Evolutionary conservation across 2,797 vertebrate species (phyloP).

Genomic region (Remorina albescens): DNA sequence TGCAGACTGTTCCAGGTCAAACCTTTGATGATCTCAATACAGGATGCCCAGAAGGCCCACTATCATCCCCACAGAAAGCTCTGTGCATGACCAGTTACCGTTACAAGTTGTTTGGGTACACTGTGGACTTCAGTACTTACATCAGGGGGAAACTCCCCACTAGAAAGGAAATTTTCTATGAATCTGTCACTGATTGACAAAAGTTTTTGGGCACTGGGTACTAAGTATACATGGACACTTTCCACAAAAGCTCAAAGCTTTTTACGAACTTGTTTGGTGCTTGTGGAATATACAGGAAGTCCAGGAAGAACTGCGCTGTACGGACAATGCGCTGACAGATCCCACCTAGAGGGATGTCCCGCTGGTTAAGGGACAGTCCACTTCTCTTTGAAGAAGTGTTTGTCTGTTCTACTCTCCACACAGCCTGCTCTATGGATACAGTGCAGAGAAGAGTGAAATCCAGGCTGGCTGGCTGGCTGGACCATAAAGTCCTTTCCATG

Average conservation of each 20-base stretch:
- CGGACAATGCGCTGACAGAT: not conserved
- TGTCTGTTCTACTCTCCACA: not conserved
- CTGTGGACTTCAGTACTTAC: not conserved
- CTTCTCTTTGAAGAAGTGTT: too few relatives aligned
- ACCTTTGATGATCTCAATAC: not conserved
- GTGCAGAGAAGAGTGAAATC: not conserved
- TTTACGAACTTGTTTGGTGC: not conserved
- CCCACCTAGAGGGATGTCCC: not conserved
- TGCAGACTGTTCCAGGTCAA: not conserved
- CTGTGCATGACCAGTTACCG: not conserved
- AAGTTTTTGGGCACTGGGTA: not conserved
- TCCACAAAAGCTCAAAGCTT: not conserved
- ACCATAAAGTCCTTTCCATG: not conserved
- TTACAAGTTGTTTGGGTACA: not conserved
- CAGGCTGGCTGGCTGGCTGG: too few relatives aligned
- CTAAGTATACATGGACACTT: not conserved
- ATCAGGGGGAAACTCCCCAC: not conserved
- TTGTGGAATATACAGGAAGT: not conserved
- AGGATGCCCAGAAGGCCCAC: not conserved
- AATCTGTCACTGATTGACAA: not conserved
- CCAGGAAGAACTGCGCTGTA: not conserved
- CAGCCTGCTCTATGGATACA: not conserved
- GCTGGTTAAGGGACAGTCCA: not conserved
- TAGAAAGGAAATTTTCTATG: not conserved
- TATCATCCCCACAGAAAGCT: not conserved